Evolutionary conservation across 2,113 vertebrate species (phyloP), one percentile per base, ranked within the genome.

Genomic region (Picathartes gymnocephalus): DNA sequence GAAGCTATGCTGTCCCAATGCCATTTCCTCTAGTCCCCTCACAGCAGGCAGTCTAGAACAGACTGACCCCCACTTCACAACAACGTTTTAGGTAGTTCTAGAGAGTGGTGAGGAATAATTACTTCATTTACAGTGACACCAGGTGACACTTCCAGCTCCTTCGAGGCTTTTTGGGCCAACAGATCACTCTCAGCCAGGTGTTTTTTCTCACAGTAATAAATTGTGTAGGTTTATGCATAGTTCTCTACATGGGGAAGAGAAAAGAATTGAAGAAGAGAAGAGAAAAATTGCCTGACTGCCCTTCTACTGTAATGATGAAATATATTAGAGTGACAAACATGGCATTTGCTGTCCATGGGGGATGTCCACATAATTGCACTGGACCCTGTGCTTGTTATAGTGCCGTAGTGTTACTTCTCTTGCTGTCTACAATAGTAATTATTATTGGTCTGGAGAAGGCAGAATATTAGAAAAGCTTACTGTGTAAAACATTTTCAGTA

Each of bases 21-120:
- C 51, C 15, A 2, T 58, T 73, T 88, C 33, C 33, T 58, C 54
- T 48, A 47, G 30, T 33, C 8, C 8, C 4, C 10, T 42, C 42
- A 28, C 25, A 42, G 31, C 15, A 42, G 27, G 22, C 22, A 27
- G 13, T 21, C n/a, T 42, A 23, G 22, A 45, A 40, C 14, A 54
- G 11, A 31, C 54, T 4, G 8, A 40, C 12, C 4, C 28, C 11
- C 8, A 15, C 6, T 25, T 40, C 54, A 35, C 0, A 0, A 11
- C 24, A 31, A 7, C 11, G 12, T 35, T 61, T 40, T 21, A 54
- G 25, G 22, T 42, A 48, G 31, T 14, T 48, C 12, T 20, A 28
- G 40, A 68, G 6, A 27, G 25, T 22, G 21, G 45, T 62, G n/a
- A 82, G 12, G 10, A 62, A 14, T 35, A 28, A 13, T 22, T 15